These are phyloP conservation scores for Esox masquinongy DNA, from an alignment of 2,797 vertebrate species.

Conservation along the genomic window DNA sequence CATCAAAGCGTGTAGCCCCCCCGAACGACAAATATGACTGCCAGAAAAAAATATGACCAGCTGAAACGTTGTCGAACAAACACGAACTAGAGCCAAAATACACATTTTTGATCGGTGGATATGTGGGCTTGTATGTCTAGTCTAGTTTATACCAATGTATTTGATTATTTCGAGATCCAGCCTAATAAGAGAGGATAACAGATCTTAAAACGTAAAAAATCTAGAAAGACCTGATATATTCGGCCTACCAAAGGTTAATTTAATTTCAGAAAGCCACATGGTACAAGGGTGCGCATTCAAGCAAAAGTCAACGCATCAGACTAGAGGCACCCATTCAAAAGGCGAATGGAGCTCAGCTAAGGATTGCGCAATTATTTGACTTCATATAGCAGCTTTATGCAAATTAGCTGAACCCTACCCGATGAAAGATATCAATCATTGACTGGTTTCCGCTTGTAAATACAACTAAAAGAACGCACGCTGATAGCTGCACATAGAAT, in stretches of 20 bases:
- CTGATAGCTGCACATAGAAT: conserved; percentile 61
- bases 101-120: not conserved
- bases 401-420: conserved; percentile 86
- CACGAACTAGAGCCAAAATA: conserved; percentile 63
- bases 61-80: conserved; percentile 22
- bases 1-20: conserved; percentile 70
- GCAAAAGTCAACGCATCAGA: conserved; percentile 64
- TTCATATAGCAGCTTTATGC: conserved; percentile 94
- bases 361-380: conserved; percentile 90
- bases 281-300: conserved; percentile 45
- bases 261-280: not conserved
- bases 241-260: not conserved
- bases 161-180: not conserved
- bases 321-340: conserved; percentile 66
- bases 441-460: conserved; percentile 68
- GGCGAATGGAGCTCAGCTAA: conserved; percentile 64
- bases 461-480: conserved; percentile 56
- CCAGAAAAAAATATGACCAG: not conserved
- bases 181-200: not conserved
- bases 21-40: conserved; percentile 53
- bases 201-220: not conserved
- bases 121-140: not conserved
- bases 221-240: not conserved
- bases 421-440: conserved; percentile 83
- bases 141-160: no score